phyloP scores from a whole-genome alignment of 2,113 vertebrate species.

The Neopipo cinnamomea region DNA sequence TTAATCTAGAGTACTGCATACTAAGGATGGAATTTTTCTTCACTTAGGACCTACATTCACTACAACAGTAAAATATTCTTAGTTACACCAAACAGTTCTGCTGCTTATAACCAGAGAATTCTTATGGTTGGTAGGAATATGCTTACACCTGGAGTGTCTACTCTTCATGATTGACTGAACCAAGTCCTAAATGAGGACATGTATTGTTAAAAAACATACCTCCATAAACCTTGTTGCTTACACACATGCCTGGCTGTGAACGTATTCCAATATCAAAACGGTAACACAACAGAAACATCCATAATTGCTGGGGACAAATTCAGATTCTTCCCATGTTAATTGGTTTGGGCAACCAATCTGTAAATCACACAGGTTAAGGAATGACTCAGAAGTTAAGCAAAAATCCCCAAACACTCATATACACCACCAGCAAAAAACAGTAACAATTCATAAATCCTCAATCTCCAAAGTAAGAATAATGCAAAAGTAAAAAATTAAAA shows the following conservation, averaged over 20 bases:
- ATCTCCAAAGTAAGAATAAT: not conserved
- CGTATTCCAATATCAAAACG: not conserved
- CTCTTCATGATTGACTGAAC: not conserved
- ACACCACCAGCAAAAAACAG: not conserved
- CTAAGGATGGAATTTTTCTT: slow-evolving; percentile 16
- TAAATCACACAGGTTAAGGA: not conserved
- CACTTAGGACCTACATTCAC: not conserved
- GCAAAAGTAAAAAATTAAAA: not conserved
- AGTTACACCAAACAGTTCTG: not conserved
- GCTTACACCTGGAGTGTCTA: not conserved
- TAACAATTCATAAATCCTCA: not conserved
- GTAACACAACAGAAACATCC: not conserved
- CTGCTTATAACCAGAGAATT: not conserved
- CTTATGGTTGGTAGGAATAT: not conserved
- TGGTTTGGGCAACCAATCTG: not conserved
- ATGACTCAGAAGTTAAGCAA: not conserved
- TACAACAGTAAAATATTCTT: not conserved
- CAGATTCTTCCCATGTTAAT: not conserved
- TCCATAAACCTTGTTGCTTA: not conserved
- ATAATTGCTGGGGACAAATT: not conserved
- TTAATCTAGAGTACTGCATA: not conserved
- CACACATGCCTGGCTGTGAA: not conserved
- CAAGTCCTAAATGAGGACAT: not conserved
- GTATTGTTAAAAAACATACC: not conserved
- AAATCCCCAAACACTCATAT: not conserved